Base-by-base conservation (phyloP, 2,888 invertebrate genomes). In the Synergus gifuensis region DNA sequence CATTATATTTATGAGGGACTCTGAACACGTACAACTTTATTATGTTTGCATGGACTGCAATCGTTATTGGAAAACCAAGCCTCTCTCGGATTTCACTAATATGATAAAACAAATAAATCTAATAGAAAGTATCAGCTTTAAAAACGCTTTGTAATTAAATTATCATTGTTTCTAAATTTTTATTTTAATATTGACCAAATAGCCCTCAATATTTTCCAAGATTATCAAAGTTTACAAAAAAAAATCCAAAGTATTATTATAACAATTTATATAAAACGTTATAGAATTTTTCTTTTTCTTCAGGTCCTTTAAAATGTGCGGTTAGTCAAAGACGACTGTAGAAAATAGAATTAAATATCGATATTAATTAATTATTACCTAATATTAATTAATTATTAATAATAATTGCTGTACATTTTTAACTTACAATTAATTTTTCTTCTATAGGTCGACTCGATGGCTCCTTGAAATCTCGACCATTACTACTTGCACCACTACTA, bases 341-440 rank as follows among this genome's bases (percentile, higher is more conserved):
- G 36, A 2, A 36, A 36, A 36, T 36, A 36, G 4, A 36, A 2
- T 4, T 36, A 2, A 36, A 36, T 36, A 36, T 36, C 2, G 3
- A 3, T 28, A 28, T 28, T 28, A 28, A 28, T 28, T 28, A 28
- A 28, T 28, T 28, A 28, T 28, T 28, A 28, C 3, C 3, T 28
- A 28, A 3, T 28, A 28, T 28, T 28, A 28, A 28, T 28, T 28
- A 28, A 3, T 28, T 28, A 28, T 28, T 28, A 28, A 28, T 28
- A 28, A 2, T 28, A 28, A 36, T 2, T 36, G 36, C 36, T 36
- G 36, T 36, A 5, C 0, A 66, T 66, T 42, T 12, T 44, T 28
- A 8, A 64, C 77, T 73, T 82, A 90, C 90, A 88, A 86, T 89
- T 22, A 90, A 79, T 79, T 90, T 90, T 63, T 90, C 89, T 44